Evolutionary conservation across 2,113 vertebrate species (phyloP).

Genomic region (Arenaria interpres): DNA sequence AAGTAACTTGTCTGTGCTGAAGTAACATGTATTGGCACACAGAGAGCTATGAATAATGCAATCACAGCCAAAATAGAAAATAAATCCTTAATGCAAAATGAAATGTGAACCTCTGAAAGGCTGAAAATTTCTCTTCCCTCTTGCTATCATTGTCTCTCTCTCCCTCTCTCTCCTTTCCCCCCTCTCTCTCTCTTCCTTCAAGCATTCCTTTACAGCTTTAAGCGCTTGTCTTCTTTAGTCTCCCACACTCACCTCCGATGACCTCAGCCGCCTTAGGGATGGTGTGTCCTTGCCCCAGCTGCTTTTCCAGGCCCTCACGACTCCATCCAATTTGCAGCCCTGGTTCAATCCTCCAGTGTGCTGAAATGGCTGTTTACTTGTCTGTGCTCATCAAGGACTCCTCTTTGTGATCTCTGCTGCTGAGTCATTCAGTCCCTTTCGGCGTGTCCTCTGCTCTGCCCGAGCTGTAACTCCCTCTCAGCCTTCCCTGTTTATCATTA

Average conservation of each 20-base stretch:
- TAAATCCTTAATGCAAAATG: not conserved
- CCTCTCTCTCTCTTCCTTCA: not conserved
- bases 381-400: not conserved
- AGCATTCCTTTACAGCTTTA: not conserved
- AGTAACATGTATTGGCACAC: not conserved
- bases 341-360: not conserved
- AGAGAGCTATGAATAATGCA: not conserved
- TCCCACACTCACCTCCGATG: not conserved
- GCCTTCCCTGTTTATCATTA: slow-evolving; percentile 5
- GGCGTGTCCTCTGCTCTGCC: slow-evolving; percentile 9
- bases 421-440: not conserved
- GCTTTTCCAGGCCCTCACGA: not conserved
- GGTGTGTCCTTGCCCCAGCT: not conserved
- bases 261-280: not conserved
- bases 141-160: not conserved
- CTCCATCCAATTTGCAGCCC: not conserved
- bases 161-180: not conserved
- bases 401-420: slow-evolving; percentile 28
- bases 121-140: not conserved
- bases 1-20: not conserved
- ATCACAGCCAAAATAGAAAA: not conserved
- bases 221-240: not conserved
- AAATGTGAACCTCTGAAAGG: not conserved
- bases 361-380: slow-evolving; percentile 33
- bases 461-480: not conserved